Evolutionary conservation across 2,888 invertebrate species (phyloP).

Genomic region (Caenorhabditis sulstoni): DNA sequence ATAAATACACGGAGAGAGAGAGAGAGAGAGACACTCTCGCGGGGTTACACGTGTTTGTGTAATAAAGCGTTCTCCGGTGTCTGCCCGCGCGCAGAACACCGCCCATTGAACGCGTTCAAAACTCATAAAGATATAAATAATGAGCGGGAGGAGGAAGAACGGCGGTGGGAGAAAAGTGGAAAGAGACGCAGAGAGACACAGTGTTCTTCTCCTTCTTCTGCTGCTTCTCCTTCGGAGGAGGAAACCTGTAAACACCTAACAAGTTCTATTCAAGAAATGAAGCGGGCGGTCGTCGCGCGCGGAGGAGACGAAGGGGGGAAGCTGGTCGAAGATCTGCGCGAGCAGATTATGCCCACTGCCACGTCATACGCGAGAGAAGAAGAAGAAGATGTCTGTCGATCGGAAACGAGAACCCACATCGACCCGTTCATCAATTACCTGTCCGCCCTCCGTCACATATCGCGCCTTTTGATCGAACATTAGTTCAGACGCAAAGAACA

Average conservation of each 20-base stretch:
- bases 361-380: not conserved
- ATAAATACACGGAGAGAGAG: conserved; percentile 7
- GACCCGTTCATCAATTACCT: not conserved
- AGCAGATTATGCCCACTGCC: not conserved
- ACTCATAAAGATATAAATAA: conserved; percentile 58
- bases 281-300: conserved; percentile 4
- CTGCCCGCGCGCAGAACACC: conserved; percentile 20
- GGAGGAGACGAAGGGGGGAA: conserved; percentile 15
- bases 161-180: conserved; percentile 9
- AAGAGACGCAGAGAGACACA: conserved; percentile 34
- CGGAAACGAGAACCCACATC: too few relatives aligned
- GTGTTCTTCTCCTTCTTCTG: conserved; percentile 15
- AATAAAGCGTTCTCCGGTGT: conserved; percentile 51
- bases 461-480: conserved; percentile 11
- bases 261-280: conserved; percentile 49
- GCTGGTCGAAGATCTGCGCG: not conserved
- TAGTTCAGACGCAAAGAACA: conserved; percentile 34
- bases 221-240: not conserved
- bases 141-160: conserved; percentile 36
- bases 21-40: too few relatives aligned
- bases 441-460: not conserved
- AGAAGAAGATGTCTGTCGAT: too few relatives aligned
- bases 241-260: conserved; percentile 55
- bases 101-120: conserved; percentile 29
- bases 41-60: conserved; percentile 54